Evolutionary conservation across 2,113 vertebrate species (phyloP), one percentile per base, ranked within the genome.

Genomic region (Murina feae): DNA sequence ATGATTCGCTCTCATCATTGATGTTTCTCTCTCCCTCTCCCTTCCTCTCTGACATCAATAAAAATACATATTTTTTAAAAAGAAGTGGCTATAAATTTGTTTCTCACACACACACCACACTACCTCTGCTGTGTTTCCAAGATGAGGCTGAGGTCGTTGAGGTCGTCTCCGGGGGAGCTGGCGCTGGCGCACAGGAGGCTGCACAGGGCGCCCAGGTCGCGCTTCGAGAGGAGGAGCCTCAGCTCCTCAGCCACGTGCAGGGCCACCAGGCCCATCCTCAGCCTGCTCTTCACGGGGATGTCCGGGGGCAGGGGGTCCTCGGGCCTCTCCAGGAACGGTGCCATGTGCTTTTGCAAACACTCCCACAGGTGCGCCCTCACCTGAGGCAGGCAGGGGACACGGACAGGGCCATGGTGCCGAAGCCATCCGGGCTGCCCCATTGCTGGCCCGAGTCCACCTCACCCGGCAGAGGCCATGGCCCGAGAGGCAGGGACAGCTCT

Each of bases 191-290:
- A 96, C 32, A 99, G 47, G 51, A 98, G 96, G 30, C 0, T 6
- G 8, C 98, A 98, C 18, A 99, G 65, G 0, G 1, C 0, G 84
- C 0, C 0, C 92, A 98, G 84, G 3, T 90, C 4, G 0, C 0
- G 0, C 1, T 23, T 0, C 0, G 0, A 0, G 0, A 4, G 0
- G 18, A 0, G 7, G 12, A 98, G 17, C 0, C 0, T 0, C 0
- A 21, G 0, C 9, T 76, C 44, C 4, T 1, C 8, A 28, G 74
- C 9, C 0, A 93, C 3, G 0, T 0, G 0, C 0, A 98, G 84
- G 17, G 94, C 17, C 17, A 96, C 84, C 55, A 99, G 65, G 39
- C 98, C 98, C 96, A 98, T 42, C 5, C 94, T 69, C 49, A 98
- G 30, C 30, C 68, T 96, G 9, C 85, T 98, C 25, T 13, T 51